Evolutionary conservation across 2,888 invertebrate genomes (phyloP).

Genomic region (Sarcophaga carnaria): DNA sequence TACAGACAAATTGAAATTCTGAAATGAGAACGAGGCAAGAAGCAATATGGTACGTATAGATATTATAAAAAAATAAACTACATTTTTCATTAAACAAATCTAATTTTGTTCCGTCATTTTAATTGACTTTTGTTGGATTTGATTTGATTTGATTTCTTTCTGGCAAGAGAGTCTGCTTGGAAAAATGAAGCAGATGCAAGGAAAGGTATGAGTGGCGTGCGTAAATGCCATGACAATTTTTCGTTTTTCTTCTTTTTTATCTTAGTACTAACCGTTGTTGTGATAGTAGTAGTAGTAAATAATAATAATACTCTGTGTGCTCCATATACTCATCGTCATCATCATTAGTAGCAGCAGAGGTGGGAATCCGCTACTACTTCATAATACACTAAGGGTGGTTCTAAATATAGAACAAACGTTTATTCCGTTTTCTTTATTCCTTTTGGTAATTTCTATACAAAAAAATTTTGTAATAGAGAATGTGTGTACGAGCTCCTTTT

Average conservation of each 20-base stretch:
- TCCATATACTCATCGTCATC: background rate
- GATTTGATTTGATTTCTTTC: conserved; percentile 50
- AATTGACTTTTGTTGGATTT: conserved; percentile 61
- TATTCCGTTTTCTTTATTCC: background rate
- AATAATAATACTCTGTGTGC: conserved; percentile 14
- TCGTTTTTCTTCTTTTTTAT: background rate
- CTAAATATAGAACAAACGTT: conserved; percentile 59
- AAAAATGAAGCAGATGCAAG: conserved; percentile 2
- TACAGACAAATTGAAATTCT: background rate
- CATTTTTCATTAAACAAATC: conserved; percentile 22
- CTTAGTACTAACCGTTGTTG: background rate
- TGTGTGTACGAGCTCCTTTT: conserved; percentile 6
- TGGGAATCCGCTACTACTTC: conserved; percentile 10
- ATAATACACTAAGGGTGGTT: conserved; percentile 49
- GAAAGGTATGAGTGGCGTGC: conserved; percentile 9
- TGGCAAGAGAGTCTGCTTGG: background rate
- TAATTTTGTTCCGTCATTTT: conserved; percentile 36
- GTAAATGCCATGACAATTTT: conserved; percentile 30
- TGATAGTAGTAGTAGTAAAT: conserved; percentile 30
- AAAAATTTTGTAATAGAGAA: conserved; percentile 32
- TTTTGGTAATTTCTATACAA: background rate
- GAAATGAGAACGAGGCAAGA: background rate
- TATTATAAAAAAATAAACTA: background rate
- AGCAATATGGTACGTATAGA: background rate
- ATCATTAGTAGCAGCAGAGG: conserved; percentile 6